Base-by-base conservation (phyloP, 1,140 invertebrate species). In the Platyscapa corneri region DNA sequence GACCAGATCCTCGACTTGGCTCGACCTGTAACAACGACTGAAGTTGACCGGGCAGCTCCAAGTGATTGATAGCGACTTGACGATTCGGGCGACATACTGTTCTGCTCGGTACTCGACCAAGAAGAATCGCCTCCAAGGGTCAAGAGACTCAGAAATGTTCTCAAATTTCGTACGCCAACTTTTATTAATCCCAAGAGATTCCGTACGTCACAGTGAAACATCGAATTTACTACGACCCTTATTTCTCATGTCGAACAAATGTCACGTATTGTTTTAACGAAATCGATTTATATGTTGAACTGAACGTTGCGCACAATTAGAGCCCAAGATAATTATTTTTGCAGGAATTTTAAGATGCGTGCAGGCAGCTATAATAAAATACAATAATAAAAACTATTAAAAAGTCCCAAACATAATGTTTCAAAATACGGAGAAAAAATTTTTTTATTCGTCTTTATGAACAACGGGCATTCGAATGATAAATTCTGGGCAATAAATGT, bases 61-160 rank as follows among this genome's bases (percentile, higher is more conserved):
- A 85, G 53, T 76, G 70, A 76, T 53, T 76, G 84, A 85, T 81
- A 85, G 49, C 56, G 78, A 23, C 39, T 85, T 46, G 46, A 82
- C 67, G 46, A 37, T 46, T 82, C 30, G n/a, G 42, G 6, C 5
- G 20, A 10, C 20, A 7, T 42, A 39, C 37, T 0, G 32, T 37
- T 18, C 37, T 7, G 56, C 10, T 53, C 2, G 56, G 5, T 67
- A 16, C 0, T 34, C 0, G 16, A 14, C 32, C 16, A 14, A 32
- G 30, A 67, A 34, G 12, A 32, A 18, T 5, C 30, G 30, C 30
- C 7, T 67, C 64, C 0, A n/a, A 32, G 32, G 64, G 64, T 67
- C 12, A 67, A 67, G 30, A 30, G 32, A 67, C 64, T 67, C 16
- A 16, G 30, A 6, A 34, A 34, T 67, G 32, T 34, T 67, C 12